Evolutionary conservation across 92 coral and sea anemone genomes (phyloP), one percentile per base, ranked within the genome.

Genomic region (Parazoanthus atlanticus): DNA sequence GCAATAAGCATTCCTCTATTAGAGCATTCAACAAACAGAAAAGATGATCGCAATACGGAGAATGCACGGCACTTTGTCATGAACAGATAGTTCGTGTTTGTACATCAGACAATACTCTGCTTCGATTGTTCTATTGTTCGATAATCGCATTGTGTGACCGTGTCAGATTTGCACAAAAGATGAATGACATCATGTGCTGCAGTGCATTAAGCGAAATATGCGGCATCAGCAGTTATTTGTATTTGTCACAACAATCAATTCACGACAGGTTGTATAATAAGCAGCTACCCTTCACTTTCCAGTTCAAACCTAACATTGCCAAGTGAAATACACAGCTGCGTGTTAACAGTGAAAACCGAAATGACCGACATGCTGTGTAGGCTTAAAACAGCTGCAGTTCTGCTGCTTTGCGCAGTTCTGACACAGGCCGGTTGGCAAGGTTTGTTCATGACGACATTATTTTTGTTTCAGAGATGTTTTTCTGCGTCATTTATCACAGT

Each of bases 171-270:
- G n/a, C 74, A 82, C 87, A 84, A 75, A 38, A 34, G 79, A 36
- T 75, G 49, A 75, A 75, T 84, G 87, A 70, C 74, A 47, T 70
- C 78, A 69, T 83, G 43, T 19, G 26, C 79, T 41, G 78, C 54
- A 25, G 28, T 30, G 16, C 49, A 74, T 69, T 70, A 29, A 84
- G 19, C 40, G 7, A 31, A 70, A 70, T 71, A 36, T 80, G 71
- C 40, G 29, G 13, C 71, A 80, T 80, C 77, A 84, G 87, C 78
- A 49, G 8, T 4, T 84, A 43, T 70, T 84, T 84, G 38, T 84
- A 69, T 84, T 84, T 61, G 46, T 64, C 86, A 83, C 38, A 84
- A 84, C 87, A 84, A 84, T 28, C 38, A 52, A 33, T 19, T 74
- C 28, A 10, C 28, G 69, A 34, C 41, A 43, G 23, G 78, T 38